phyloP scores from a whole-genome alignment of 2,888 invertebrate species.

The Dryococelus australis region DNA sequence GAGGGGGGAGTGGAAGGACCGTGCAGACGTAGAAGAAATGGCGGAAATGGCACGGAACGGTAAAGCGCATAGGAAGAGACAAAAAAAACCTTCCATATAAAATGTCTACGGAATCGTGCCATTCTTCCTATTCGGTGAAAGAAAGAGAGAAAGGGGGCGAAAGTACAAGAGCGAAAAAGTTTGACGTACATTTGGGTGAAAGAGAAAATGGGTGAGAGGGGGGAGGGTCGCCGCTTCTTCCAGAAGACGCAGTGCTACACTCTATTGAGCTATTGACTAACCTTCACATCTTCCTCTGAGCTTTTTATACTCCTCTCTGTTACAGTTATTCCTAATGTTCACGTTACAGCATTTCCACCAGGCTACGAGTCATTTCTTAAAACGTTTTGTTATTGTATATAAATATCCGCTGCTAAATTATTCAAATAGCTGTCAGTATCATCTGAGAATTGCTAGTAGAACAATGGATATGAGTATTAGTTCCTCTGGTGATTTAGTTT shows the following conservation, averaged over 20 bases:
- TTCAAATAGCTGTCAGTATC: background rate
- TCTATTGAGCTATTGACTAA: slow-evolving; percentile 1
- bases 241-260: background rate
- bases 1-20: background rate
- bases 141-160: no score
- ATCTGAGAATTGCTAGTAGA: no score
- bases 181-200: slow-evolving; percentile 8
- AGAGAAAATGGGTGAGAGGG: background rate
- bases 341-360: background rate
- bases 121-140: background rate
- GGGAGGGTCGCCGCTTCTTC: background rate
- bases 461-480: no score
- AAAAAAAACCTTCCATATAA: slow-evolving; percentile 1
- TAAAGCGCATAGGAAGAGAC: background rate
- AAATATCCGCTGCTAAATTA: background rate
- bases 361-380: background rate
- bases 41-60: slow-evolving; percentile 16
- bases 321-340: background rate
- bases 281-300: background rate
- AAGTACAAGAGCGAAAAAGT: background rate
- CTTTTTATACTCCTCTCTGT: background rate
- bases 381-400: background rate
- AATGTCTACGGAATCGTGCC: background rate
- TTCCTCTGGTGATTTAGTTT: no score
- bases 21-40: background rate